phyloP scores from a whole-genome alignment of 2,888 invertebrate species.

The Andrena flavipes region DNA sequence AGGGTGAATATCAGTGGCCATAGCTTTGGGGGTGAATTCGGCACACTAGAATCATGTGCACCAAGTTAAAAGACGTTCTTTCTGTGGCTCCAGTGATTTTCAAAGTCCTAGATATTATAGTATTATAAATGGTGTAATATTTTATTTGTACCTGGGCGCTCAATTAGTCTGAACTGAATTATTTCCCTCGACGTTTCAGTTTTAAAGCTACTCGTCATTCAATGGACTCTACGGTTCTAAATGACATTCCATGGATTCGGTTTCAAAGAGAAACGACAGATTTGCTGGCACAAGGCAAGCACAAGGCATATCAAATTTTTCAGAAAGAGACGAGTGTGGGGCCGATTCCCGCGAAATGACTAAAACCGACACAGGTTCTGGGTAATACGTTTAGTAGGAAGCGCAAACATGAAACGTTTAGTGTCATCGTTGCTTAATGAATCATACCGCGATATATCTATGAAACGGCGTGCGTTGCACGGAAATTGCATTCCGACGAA shows the following conservation, averaged over 20 bases:
- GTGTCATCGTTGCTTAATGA: slow-evolving; percentile 47
- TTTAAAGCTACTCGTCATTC: no score
- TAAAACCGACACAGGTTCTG: slow-evolving; percentile 33
- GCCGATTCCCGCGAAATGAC: not conserved
- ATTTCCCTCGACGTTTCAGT: no score
- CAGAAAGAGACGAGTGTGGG: not conserved
- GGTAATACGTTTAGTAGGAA: slow-evolving; percentile 46
- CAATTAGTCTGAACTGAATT: no score
- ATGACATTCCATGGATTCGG: no score
- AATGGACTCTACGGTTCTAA: no score
- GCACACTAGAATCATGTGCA: not conserved
- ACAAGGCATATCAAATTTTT: not conserved
- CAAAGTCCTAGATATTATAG: no score
- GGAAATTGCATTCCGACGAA: slow-evolving; percentile 38
- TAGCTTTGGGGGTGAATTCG: not conserved
- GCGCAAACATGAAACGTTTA: not conserved
- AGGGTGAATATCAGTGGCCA: not conserved
- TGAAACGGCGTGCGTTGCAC: not conserved
- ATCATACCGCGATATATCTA: slow-evolving; percentile 37
- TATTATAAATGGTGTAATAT: no score
- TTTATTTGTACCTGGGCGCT: no score
- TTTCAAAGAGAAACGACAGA: no score
- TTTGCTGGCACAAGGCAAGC: not conserved
- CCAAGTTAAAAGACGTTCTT: not conserved
- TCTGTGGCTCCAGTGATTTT: not conserved